Evolutionary conservation across 2,113 vertebrate genomes (phyloP).

Genomic region (Tylochromis polylepis): DNA sequence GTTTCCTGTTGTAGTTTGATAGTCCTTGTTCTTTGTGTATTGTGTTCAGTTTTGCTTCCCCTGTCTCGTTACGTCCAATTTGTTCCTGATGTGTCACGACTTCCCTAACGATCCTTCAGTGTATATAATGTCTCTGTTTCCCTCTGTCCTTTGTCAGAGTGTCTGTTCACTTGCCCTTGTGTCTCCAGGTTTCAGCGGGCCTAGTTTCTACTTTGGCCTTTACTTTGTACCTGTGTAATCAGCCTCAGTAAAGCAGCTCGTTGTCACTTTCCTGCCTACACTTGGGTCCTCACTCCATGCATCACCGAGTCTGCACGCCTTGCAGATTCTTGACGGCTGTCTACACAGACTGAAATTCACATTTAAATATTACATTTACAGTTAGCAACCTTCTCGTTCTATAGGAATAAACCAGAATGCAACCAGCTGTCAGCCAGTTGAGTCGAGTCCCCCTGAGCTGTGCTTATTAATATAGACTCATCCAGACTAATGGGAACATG

Average conservation of each 20-base stretch:
- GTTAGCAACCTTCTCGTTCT: no score
- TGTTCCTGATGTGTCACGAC: not conserved
- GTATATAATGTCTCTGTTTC: no score
- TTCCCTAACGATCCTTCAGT: not conserved
- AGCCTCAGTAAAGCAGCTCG: not conserved
- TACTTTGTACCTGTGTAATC: not conserved
- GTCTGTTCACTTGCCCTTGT: not conserved
- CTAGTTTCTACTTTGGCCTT: not conserved
- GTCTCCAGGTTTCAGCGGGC: not conserved
- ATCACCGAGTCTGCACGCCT: not conserved
- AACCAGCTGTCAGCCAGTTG: no score
- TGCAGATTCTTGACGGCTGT: not conserved
- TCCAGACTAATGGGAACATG: not conserved
- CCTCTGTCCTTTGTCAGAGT: not conserved
- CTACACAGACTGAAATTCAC: not conserved
- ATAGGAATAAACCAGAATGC: no score
- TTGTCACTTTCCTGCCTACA: not conserved
- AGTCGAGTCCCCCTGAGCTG: no score
- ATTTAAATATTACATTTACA: not conserved
- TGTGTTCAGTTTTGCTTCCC: not conserved
- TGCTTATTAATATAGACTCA: no score
- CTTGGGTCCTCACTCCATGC: not conserved
- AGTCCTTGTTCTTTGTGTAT: not conserved
- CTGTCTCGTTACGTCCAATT: not conserved
- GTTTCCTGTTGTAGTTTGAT: not conserved